Percentiles rank a stretch among this genome's conserved stretches.
phyloP scores from a whole-genome alignment of 2,888 invertebrate species.

The Resseliella maxima region DNA sequence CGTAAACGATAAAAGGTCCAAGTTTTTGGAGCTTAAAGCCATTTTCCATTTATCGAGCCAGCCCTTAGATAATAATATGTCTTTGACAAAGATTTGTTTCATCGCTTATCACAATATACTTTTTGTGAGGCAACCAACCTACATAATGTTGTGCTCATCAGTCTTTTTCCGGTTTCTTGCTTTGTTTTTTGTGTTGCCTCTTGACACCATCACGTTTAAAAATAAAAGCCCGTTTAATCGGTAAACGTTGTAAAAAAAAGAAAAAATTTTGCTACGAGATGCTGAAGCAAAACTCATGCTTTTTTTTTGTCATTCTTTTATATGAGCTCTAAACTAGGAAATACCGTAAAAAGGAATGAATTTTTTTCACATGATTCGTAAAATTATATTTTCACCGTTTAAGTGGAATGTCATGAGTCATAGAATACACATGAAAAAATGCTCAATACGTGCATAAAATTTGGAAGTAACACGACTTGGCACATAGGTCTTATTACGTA shows the following conservation, averaged over 20 bases:
- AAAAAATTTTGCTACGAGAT: background rate
- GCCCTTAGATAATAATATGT: background rate
- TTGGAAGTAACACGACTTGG: background rate
- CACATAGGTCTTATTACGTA: background rate
- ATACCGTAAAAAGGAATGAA: background rate
- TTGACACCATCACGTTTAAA: background rate
- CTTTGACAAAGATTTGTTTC: background rate
- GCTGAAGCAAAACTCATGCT: background rate
- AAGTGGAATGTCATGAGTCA: background rate
- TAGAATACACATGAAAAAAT: background rate
- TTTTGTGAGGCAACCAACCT: background rate
- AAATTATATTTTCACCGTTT: background rate
- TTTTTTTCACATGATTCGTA: background rate
- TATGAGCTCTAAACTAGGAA: background rate
- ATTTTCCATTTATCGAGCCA: background rate
- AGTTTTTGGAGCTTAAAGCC: background rate
- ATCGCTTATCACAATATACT: background rate
- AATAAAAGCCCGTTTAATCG: background rate
- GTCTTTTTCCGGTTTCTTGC: background rate
- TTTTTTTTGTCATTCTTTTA: background rate
- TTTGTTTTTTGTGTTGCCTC: background rate
- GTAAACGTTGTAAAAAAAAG: background rate
- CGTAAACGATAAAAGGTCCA: background rate
- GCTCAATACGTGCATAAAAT: too few species aligned
- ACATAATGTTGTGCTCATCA: background rate